Conservation (phyloP, 2,797 vertebrate species). For the Chloroceryle inda region DNA sequence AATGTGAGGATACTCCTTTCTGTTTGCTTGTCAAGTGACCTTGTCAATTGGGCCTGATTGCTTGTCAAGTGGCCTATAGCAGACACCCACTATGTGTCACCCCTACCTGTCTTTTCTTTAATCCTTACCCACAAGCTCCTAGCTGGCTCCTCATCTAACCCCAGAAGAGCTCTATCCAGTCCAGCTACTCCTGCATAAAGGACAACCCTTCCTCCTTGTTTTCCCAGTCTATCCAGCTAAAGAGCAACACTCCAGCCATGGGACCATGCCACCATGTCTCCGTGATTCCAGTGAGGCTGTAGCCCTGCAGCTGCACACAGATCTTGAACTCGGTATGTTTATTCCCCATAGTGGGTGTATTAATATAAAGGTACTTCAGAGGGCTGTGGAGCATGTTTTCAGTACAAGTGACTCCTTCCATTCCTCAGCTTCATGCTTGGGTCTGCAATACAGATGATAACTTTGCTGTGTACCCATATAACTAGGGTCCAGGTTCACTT, state of each 20-base stretch:
- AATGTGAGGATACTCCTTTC: not conserved
- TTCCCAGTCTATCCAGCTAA: not conserved
- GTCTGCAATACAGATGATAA: not conserved
- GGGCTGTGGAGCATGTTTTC: not conserved
- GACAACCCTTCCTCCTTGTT: not conserved
- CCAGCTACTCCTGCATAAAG: not conserved
- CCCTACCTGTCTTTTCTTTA: not conserved
- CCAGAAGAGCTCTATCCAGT: not conserved
- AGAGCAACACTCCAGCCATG: not conserved
- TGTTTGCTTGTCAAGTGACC: not conserved
- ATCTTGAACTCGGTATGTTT: not conserved
- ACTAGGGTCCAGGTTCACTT: not conserved
- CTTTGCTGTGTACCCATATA: not conserved
- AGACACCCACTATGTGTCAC: not conserved
- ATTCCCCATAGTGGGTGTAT: not conserved
- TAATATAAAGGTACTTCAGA: not conserved
- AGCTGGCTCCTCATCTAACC: not conserved
- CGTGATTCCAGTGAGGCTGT: not conserved
- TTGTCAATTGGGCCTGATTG: not conserved
- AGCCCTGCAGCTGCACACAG: not conserved
- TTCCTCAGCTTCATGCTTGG: not conserved
- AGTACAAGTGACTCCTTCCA: not conserved
- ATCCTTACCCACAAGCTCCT: not conserved
- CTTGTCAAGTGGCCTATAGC: not conserved
- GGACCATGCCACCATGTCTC: not conserved